Base-by-base conservation (phyloP, 2,888 invertebrate species). In the Brenthis ino region DNA sequence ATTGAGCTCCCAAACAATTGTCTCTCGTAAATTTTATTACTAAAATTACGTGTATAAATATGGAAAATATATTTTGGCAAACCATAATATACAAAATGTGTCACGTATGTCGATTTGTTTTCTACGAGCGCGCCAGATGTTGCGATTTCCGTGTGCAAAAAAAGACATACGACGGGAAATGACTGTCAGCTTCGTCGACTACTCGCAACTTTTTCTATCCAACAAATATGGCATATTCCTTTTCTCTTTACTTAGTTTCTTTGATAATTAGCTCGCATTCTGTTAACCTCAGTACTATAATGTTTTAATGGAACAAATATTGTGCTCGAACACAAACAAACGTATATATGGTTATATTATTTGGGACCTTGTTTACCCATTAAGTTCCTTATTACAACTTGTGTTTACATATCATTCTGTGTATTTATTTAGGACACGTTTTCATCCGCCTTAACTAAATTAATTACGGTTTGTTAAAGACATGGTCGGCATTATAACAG, bases 131-230 rank as follows among this genome's bases (percentile, higher is more conserved):
- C 76, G 79, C 85, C 91, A 91, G 85, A 91, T 91, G 90, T 86
- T 86, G 84, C 87, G 85, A 89, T 86, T 88, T 88, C 85, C 85
- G 85, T 82, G 82, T 76, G 80, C 80, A 84, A 86, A 88, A 88
- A 85, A 83, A 86, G 82, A 89, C 85, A 83, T 84, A 89, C 82
- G 85, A 85, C 86, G 84, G 88, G 88, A 90, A 91, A 91, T 88
- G 81, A 85, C 83, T 86, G 87, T 83, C 86, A 85, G 85, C 75
- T 78, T 81, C 80, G 83, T 83, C 85, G 84, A 79, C 82, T 82
- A 80, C 79, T 80, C 78, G 80, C 79, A 83, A 83, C 87, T 90
- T 91, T 90, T 89, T 84, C 81, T 75, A 76, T 64, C 74, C 74
- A 67, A 72, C 73, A 68, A 76, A 75, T 70, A 72, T 74, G 73